Conservation (phyloP, 2,113 vertebrate species). For the Perca flavescens region DNA sequence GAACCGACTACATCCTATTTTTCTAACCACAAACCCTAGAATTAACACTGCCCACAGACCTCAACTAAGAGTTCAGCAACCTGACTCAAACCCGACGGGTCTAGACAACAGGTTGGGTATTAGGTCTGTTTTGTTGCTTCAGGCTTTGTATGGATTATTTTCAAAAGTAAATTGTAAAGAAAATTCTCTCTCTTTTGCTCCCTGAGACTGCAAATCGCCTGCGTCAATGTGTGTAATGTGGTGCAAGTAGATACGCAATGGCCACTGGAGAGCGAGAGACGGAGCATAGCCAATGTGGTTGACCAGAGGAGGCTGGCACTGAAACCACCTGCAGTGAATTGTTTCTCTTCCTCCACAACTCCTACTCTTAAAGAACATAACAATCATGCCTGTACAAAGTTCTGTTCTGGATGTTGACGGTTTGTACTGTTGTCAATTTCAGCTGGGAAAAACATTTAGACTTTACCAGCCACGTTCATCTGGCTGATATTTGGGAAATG, state of each 20-base stretch:
- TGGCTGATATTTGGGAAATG: background rate
- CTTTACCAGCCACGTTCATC: background rate
- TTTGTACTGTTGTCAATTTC: background rate
- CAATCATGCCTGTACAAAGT: background rate
- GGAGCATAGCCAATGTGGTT: background rate
- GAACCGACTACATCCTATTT: background rate
- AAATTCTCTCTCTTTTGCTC: background rate
- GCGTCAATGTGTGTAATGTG: background rate
- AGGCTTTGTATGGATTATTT: background rate
- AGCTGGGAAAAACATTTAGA: background rate
- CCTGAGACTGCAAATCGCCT: background rate
- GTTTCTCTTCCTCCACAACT: background rate
- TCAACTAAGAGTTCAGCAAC: background rate
- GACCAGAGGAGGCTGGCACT: background rate
- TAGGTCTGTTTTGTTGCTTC: background rate
- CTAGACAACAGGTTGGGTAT: background rate
- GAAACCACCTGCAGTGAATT: background rate
- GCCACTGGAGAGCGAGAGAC: background rate
- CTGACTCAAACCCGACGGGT: background rate
- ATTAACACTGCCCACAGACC: background rate
- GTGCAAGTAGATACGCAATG: background rate
- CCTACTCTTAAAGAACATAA: background rate
- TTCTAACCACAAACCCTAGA: background rate
- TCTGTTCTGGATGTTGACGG: background rate
- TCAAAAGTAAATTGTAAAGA: background rate